Evolutionary conservation across 1,140 invertebrate species (phyloP).

Genomic region (Microplitis mediator): DNA sequence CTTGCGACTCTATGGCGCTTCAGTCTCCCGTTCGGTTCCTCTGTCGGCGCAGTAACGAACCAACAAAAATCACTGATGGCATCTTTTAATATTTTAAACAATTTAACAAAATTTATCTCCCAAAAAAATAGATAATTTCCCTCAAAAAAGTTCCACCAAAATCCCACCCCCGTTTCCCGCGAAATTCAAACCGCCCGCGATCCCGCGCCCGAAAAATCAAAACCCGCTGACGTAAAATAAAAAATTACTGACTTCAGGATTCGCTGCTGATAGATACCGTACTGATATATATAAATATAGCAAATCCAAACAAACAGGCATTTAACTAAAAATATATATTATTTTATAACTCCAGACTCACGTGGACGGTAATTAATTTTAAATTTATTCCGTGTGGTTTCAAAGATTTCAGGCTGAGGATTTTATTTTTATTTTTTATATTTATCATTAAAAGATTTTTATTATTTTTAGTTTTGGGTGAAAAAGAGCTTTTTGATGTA

Average conservation of each 20-base stretch:
- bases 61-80: neutral
- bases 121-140: too few relatives aligned
- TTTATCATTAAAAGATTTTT: too few relatives aligned
- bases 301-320: constrained; percentile 31
- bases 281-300: constrained; percentile 21
- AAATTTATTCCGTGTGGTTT: neutral
- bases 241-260: too few relatives aligned
- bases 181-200: too few relatives aligned
- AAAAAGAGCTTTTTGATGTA: too few relatives aligned
- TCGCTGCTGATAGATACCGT: neutral
- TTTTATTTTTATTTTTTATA: constrained; percentile 8
- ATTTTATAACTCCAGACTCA: constrained; percentile 6
- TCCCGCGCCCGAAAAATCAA: too few relatives aligned
- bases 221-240: too few relatives aligned
- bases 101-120: too few relatives aligned
- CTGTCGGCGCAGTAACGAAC: constrained; percentile 13
- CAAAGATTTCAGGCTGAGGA: constrained; percentile 6
- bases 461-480: too few relatives aligned
- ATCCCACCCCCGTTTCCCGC: too few relatives aligned
- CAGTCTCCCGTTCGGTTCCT: constrained; percentile 18
- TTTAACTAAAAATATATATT: constrained; percentile 31
- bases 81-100: too few relatives aligned
- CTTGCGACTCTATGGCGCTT: constrained; percentile 29
- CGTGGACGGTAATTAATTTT: constrained; percentile 20
- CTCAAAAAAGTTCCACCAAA: too few relatives aligned